A percentile compares a stretch with the other conserved stretches of the same genome.
These are phyloP conservation scores for Cyclopterus lumpus DNA, from an alignment of 2,797 vertebrate genomes.

Conservation along the genomic window DNA sequence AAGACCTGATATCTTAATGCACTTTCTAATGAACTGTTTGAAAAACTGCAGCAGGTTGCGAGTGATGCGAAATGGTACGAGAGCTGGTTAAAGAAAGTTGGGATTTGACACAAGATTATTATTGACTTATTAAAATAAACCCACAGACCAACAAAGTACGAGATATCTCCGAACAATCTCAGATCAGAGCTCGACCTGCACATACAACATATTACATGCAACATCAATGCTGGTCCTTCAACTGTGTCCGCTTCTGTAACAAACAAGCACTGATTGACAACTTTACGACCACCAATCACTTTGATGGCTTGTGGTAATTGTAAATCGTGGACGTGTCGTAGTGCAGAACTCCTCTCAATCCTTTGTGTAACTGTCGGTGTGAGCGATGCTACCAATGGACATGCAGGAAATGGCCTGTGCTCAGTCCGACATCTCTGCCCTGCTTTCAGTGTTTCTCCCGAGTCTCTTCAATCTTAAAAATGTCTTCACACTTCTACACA, in stretches of 20 bases:
- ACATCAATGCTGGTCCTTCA: background rate
- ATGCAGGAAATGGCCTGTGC: constrained; percentile 14
- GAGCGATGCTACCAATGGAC: constrained; percentile 29
- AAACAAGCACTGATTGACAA: background rate
- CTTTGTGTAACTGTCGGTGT: constrained; percentile 47
- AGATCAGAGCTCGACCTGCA: background rate
- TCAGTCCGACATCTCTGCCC: constrained; percentile 10
- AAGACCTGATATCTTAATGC: constrained; percentile 15
- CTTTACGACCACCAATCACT: constrained; percentile 11
- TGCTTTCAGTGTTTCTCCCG: constrained; percentile 15
- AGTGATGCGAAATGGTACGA: constrained; percentile 15
- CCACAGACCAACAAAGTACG: background rate
- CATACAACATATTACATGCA: background rate
- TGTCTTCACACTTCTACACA: constrained; percentile 1
- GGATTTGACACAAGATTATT: background rate
- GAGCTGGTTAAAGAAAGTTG: background rate
- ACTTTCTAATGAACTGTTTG: constrained; percentile 4
- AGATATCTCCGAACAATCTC: background rate
- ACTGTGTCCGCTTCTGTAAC: background rate
- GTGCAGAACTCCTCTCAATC: constrained; percentile 7
- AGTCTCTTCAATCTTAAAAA: constrained; percentile 35
- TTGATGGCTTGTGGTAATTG: background rate
- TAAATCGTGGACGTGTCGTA: background rate
- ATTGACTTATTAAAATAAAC: background rate
- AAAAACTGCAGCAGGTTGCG: constrained; percentile 20